phyloP scores from a whole-genome alignment of 2,797 vertebrate genomes.

The Iguana delicatissima region DNA sequence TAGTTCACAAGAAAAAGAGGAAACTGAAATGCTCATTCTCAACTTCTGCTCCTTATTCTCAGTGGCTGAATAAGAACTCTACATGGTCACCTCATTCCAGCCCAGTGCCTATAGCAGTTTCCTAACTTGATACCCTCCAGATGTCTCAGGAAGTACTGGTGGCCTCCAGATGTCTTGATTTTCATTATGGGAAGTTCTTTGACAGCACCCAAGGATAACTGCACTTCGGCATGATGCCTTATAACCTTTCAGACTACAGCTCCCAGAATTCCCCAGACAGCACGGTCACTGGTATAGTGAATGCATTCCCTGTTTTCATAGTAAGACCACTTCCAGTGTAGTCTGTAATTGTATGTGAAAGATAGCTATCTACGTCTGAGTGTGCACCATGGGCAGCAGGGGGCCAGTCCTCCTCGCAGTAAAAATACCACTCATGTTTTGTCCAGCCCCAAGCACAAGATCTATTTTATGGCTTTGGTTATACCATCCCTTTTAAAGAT shows the following conservation, averaged over 20 bases:
- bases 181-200: not conserved
- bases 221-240: not conserved
- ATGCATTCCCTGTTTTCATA: not conserved
- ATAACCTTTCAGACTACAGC: not conserved
- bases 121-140: too few species aligned
- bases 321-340: not conserved
- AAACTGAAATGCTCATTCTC: not conserved
- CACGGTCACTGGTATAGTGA: not conserved
- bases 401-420: not conserved
- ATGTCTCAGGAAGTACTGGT: too few species aligned
- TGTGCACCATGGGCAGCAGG: not conserved
- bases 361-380: not conserved
- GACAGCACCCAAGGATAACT: not conserved
- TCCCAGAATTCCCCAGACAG: too few species aligned
- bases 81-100: not conserved
- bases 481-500: not conserved
- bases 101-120: too few species aligned
- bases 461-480: not conserved
- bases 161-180: too few species aligned
- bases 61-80: not conserved
- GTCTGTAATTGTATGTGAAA: not conserved
- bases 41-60: not conserved
- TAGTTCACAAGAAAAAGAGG: not conserved
- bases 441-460: not conserved
- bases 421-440: not conserved